Evolutionary conservation across 2,888 invertebrate genomes (phyloP), one percentile per base, ranked within the genome.

Genomic region (Conomelus anceps): DNA sequence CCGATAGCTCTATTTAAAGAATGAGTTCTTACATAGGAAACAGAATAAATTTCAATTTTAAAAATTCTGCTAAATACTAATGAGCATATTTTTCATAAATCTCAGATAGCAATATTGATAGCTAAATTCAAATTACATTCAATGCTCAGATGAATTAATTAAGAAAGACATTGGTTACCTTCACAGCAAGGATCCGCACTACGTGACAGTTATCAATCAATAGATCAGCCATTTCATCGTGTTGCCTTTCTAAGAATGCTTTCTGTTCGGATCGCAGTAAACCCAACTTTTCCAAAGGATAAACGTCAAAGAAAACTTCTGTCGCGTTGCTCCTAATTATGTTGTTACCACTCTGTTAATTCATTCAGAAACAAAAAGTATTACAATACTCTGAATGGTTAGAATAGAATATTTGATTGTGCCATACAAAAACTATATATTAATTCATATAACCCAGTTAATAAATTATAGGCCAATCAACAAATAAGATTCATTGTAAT

Each of bases 291-390:
- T 92, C 92, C 41, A 92, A 90, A 1, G 92, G 92, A 90, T 92
- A 92, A 7, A 91, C 91, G 89, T 91, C 91, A 22, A 92, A 90
- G 88, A 92, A 91, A n/a, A 92, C 90, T 85, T 91, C 91, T 6
- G 91, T 91, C 63, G 92, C 92, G 90, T 92, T 92, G 86, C 91
- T 91, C 34, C 92, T 90, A 84, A 91, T 89, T 23, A 91, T 89
- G 87, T 91, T 91, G 89, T 91, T 91, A 22, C 90, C 90, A 90
- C 91, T 92, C 92, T 92, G 89, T 24, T 90, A 90, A 86, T 11
- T 9, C 23, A 11, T 87, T 9, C n/a, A n/a, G 13, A 87, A 22
- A 23, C 23, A 13, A 23, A 23, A 7, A n/a, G n/a, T n/a, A n/a
- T n/a, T n/a, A n/a, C n/a, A n/a, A n/a, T n/a, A n/a, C n/a, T n/a